Base-by-base conservation (phyloP, 2,113 vertebrate species). In the Leptosomus discolor region DNA sequence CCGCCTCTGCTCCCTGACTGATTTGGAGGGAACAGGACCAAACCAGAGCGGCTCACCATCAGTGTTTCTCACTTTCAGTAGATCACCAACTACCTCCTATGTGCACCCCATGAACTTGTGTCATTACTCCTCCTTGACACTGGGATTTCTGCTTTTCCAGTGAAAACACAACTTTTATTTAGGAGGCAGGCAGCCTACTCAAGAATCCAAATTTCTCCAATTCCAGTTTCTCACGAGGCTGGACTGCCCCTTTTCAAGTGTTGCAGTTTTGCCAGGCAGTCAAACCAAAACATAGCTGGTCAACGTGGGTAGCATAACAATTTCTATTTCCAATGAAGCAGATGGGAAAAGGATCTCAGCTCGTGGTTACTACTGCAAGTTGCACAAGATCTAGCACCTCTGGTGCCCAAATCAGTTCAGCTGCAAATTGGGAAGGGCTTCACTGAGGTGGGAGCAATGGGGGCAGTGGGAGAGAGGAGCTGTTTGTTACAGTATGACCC, bases 1-100 rank as follows among this genome's bases (percentile, higher is more conserved):
- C 2, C 2, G 2, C 14, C 11, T 76, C 32, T 1, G 4, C 22
- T 79, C 22, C 41, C 57, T 43, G 29, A 18, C 5, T 2, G 0
- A 9, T 39, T 68, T 5, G 1, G 15, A 64, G n/a, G 6, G 6
- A 32, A 41, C 26, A 16, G 60, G 14, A 45, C 11, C 39, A 64
- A 14, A 24, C 3, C 1, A 3, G 8, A 45, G 13, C 6, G 22
- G 34, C 26, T 60, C 14, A 8, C 12, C 8, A 6, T 70, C 45
- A 11, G 5, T 6, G 0, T 19, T 75, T 45, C 45, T 82, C 51
- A 7, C 13, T 67, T 69, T 27, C 63, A 32, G 11, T 29, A 63
- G 60, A 32, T 4, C 3, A 8, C 12, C 41, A 87, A 36, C 37
- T 7, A 30, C 11, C 13, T 43, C 15, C 50, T 37, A 20, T 1